phyloP scores from a whole-genome alignment of 2,113 vertebrate species.

The Actenoides lindsayi region DNA sequence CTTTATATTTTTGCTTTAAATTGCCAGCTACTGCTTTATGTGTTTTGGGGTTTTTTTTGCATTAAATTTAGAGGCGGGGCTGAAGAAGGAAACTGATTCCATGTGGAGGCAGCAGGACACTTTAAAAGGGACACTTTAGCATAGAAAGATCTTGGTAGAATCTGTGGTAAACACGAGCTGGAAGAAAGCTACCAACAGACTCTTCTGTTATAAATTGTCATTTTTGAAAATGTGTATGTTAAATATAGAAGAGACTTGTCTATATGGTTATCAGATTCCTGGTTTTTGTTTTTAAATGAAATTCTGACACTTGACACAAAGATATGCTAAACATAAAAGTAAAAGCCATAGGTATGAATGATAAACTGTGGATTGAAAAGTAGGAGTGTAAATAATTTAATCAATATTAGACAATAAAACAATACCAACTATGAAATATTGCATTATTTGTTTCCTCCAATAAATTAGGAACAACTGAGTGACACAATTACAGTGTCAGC shows the following conservation, averaged over 20 bases:
- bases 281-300: slow-evolving; percentile 12
- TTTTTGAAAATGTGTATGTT: slow-evolving; percentile 69
- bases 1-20: slow-evolving; percentile 73
- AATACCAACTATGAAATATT: slow-evolving; percentile 67
- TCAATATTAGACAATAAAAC: slow-evolving; percentile 83
- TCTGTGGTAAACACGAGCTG: slow-evolving; percentile 66
- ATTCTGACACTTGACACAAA: slow-evolving; percentile 70
- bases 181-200: slow-evolving; percentile 68
- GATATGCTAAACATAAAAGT: slow-evolving; percentile 69
- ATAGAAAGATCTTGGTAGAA: slow-evolving; percentile 22
- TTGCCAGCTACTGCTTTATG: slow-evolving; percentile 42
- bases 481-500: neutral
- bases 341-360: slow-evolving; percentile 82
- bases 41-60: slow-evolving; percentile 22
- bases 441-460: slow-evolving; percentile 69
- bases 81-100: slow-evolving; percentile 11
- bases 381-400: slow-evolving; percentile 81
- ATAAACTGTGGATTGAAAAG: slow-evolving; percentile 75
- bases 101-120: slow-evolving; percentile 13
- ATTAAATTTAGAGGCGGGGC: neutral
- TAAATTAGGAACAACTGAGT: neutral
- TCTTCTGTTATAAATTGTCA: slow-evolving; percentile 34
- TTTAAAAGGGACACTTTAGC: slow-evolving; percentile 52
- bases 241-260: slow-evolving; percentile 67
- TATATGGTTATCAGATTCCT: slow-evolving; percentile 74